A percentile compares a stretch with the other conserved stretches of the same genome.
These are phyloP conservation scores for Monomorium pharaonis DNA, from an alignment of 1,140 invertebrate genomes.

Conservation along the genomic window DNA sequence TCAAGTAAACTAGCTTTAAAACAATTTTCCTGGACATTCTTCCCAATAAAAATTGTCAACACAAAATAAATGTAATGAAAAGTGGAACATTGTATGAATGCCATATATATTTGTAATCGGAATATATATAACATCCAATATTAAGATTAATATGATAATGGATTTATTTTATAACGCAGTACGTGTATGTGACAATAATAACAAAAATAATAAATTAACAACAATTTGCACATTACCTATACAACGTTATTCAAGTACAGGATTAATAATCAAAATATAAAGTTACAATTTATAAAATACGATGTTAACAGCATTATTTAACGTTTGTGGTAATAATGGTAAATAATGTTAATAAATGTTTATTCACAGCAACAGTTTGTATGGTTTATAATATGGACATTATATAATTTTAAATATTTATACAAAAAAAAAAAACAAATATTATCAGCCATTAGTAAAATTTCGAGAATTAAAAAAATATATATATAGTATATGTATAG, in stretches of 20 bases:
- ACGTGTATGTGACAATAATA: not conserved
- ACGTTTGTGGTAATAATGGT: not conserved
- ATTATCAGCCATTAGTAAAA: too few species aligned
- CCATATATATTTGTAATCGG: not conserved
- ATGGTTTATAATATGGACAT: not conserved
- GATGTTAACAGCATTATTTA: not conserved
- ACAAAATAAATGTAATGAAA: slow-evolving; percentile 2
- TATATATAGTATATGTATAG: too few species aligned
- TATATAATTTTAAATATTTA: not conserved
- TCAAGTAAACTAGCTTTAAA: not conserved
- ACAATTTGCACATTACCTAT: not conserved
- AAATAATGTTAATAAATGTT: not conserved
- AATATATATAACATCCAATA: not conserved
- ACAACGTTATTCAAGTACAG: not conserved
- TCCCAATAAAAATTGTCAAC: not conserved
- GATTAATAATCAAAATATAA: not conserved
- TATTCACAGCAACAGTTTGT: not conserved
- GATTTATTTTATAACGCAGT: not conserved
- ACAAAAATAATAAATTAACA: slow-evolving; percentile 7
- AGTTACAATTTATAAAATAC: not conserved
- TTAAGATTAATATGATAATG: slow-evolving; percentile 17
- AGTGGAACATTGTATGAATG: not conserved
- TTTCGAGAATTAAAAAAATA: not conserved
- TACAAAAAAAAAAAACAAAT: too few species aligned
- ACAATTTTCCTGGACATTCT: not conserved